A percentile compares a stretch with the other conserved stretches of the same genome.
Conservation (phyloP, 2,797 vertebrate species). For the Clarias laeviceps region DNA sequence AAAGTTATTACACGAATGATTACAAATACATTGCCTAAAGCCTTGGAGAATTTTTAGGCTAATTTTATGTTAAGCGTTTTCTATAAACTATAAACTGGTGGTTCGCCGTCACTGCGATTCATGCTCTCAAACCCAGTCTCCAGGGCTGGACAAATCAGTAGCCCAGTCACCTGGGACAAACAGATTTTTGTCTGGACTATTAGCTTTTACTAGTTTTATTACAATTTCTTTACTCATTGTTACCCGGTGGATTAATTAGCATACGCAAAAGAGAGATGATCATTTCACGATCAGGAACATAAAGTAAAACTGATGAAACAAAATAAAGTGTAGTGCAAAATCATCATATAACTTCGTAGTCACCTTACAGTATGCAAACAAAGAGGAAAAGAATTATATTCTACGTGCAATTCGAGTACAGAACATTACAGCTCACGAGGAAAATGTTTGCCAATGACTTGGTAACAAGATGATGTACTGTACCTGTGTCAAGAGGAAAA, state of each 20-base stretch:
- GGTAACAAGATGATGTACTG: neutral
- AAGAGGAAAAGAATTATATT: neutral
- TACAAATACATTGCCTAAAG: slow-evolving; percentile 29
- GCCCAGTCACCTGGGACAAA: slow-evolving; percentile 14
- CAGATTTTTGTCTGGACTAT: neutral
- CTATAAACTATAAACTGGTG: slow-evolving; percentile 14
- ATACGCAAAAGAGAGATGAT: neutral
- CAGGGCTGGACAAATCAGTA: slow-evolving; percentile 16
- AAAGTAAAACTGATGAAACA: neutral
- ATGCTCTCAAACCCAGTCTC: neutral
- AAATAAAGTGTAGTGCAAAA: neutral
- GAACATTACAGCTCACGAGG: no score
- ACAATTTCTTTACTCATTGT: neutral
- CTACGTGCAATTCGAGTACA: neutral
- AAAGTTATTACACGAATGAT: slow-evolving; percentile 32
- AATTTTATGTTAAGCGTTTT: slow-evolving; percentile 30
- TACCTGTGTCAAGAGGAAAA: no score
- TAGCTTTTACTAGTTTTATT: slow-evolving; percentile 15
- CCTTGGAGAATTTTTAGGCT: slow-evolving; percentile 23
- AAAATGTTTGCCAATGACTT: neutral
- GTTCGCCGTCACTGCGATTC: slow-evolving; percentile 14
- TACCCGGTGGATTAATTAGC: neutral
- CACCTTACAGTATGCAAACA: neutral
- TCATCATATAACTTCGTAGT: neutral
- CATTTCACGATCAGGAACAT: neutral